Evolutionary conservation across 2,113 vertebrate species (phyloP).

Genomic region (Xiphorhynchus elegans): DNA sequence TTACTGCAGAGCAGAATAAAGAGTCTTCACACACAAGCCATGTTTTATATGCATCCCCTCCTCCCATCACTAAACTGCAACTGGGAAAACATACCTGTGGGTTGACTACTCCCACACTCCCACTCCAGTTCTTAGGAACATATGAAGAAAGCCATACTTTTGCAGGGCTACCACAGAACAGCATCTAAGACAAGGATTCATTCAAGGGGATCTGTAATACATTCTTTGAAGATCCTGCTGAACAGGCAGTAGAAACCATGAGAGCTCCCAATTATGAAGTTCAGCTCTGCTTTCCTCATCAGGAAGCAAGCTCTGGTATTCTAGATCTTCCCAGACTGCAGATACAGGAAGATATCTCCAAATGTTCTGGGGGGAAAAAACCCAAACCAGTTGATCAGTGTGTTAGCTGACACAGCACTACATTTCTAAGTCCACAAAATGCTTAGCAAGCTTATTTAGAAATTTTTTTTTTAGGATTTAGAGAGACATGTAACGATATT

Average conservation of each 20-base stretch:
- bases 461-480: background rate
- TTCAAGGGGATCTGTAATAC: conserved; percentile 27
- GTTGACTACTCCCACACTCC: background rate
- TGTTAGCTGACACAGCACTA: background rate
- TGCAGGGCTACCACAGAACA: background rate
- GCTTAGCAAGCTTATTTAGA: conserved; percentile 1
- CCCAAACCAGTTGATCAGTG: background rate
- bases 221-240: conserved; percentile 1
- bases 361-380: background rate
- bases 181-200: conserved; percentile 7
- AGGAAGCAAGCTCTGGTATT: background rate
- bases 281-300: background rate
- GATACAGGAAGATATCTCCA: background rate
- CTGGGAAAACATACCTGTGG: conserved; percentile 39
- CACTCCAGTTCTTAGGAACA: background rate
- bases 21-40: conserved; percentile 18
- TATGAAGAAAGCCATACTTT: background rate
- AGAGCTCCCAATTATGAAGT: background rate
- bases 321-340: background rate
- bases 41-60: background rate
- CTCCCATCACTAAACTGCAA: background rate
- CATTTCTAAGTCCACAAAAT: background rate
- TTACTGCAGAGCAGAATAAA: conserved; percentile 25
- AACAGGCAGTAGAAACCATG: conserved; percentile 8
- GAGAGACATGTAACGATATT: background rate